Conservation (phyloP, 1,140 invertebrate species). For the Pachypsylla venusta region DNA sequence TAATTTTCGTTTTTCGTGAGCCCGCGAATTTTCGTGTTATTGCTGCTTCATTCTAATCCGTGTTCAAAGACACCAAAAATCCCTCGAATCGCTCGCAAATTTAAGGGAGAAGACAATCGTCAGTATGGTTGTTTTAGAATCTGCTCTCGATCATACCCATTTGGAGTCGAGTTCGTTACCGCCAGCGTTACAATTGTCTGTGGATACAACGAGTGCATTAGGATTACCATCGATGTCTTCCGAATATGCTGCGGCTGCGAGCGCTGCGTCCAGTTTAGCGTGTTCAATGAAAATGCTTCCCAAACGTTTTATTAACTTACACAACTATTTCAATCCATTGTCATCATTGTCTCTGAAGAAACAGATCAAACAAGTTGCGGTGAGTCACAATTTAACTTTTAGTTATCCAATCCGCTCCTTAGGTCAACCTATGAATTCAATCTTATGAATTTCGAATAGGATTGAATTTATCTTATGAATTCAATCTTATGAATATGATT, state of each 20-base stretch:
- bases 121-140: slow-evolving; percentile 56
- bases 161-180: neutral
- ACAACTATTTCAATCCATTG: slow-evolving; percentile 70
- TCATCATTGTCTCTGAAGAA: slow-evolving; percentile 52
- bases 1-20: too few relatives aligned
- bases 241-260: slow-evolving; percentile 4
- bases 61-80: too few relatives aligned
- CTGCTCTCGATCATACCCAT: slow-evolving; percentile 22
- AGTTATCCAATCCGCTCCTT: too few relatives aligned
- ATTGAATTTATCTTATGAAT: too few relatives aligned
- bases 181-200: slow-evolving; percentile 3
- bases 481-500: too few relatives aligned
- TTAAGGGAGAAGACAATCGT: neutral
- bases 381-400: too few relatives aligned
- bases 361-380: slow-evolving; percentile 39
- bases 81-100: too few relatives aligned
- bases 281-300: slow-evolving; percentile 65
- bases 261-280: slow-evolving; percentile 11
- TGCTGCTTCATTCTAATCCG: too few relatives aligned
- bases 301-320: slow-evolving; percentile 73
- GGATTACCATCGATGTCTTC: neutral
- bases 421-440: too few relatives aligned
- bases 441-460: too few relatives aligned
- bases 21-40: too few relatives aligned
- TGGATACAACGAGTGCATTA: slow-evolving; percentile 12